Percentiles rank a stretch among this genome's conserved stretches.
Conservation (phyloP, 2,797 vertebrate genomes). For the Acrossocheilus fasciatus region DNA sequence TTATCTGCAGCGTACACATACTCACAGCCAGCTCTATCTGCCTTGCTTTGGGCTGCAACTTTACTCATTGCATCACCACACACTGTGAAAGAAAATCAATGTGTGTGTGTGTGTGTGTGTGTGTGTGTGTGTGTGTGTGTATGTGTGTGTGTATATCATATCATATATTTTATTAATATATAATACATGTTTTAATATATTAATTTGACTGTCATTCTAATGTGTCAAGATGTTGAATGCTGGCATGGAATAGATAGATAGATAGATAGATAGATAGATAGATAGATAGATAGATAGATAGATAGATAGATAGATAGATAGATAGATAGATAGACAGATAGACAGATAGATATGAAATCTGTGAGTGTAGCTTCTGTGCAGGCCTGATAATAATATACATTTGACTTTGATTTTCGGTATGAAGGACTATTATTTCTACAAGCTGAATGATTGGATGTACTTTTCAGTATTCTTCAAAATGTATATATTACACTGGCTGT, state of each 20-base stretch:
- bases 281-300: not conserved
- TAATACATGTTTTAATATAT: no score
- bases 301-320: not conserved
- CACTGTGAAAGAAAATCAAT: conserved; percentile 10
- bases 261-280: not conserved
- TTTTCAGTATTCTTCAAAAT: not conserved
- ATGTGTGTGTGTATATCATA: not conserved
- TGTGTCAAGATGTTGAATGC: no score
- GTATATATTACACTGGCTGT: conserved; percentile 5
- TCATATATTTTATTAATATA: no score
- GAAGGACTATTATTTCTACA: not conserved
- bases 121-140: not conserved
- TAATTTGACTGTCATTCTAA: no score
- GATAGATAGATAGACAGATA: not conserved
- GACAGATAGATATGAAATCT: not conserved
- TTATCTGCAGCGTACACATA: conserved; percentile 75
- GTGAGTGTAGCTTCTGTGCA: no score
- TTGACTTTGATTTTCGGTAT: conserved; percentile 1
- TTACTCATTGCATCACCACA: conserved; percentile 72
- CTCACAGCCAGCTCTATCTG: conserved; percentile 71
- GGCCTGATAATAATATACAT: not conserved
- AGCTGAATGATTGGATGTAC: not conserved
- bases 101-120: not conserved
- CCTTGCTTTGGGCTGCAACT: conserved; percentile 82
- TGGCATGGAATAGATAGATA: no score